Evolutionary conservation across 2,113 vertebrate species (phyloP).

Genomic region (rat (Rattus norvegicus)): GRCr8 NC_086027.1:19827501-19828000

Average conservation of each 20-base stretch:
- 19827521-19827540: background rate
- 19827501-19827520: background rate
- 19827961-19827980: background rate
- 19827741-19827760: background rate
- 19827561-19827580: background rate
- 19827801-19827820: background rate
- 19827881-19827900: background rate
- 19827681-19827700: background rate
- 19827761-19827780: background rate
- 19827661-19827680: background rate
- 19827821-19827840: background rate
- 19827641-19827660: background rate
- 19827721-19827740: background rate
- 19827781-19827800: background rate
- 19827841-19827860: background rate
- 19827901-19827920: background rate
- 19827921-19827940: background rate
- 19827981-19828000: background rate
- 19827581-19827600: background rate
- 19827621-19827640: conserved; percentile 10
- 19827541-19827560: background rate
- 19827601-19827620: background rate
- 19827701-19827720: background rate
- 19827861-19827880: background rate
- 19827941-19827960: background rate